phyloP scores from a whole-genome alignment of 2,797 vertebrate genomes.

The Ctenochaetus hawaiiensis region DNA sequence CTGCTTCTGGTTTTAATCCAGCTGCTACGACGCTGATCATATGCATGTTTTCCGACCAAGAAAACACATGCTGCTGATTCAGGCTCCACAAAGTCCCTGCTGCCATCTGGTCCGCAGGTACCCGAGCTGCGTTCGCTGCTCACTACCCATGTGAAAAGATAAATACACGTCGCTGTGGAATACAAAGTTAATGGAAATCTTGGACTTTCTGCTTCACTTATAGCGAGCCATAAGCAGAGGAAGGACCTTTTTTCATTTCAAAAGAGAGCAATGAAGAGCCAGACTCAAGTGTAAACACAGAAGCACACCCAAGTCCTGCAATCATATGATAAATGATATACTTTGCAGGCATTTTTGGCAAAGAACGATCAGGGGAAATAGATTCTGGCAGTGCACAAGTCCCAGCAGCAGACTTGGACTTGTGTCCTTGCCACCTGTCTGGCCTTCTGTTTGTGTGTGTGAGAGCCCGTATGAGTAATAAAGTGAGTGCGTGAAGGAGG shows the following conservation, averaged over 20 bases:
- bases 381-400: constrained; percentile 30
- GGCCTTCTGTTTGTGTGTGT: constrained; percentile 53
- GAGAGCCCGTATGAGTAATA: constrained; percentile 33
- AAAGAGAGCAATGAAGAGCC: constrained; percentile 1
- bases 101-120: constrained; percentile 75
- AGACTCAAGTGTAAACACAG: background rate
- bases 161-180: constrained; percentile 34
- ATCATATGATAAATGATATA: constrained; percentile 13
- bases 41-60: constrained; percentile 52
- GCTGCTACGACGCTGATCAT: constrained; percentile 50
- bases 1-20: constrained; percentile 69
- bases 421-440: constrained; percentile 67
- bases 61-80: constrained; percentile 73
- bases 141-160: constrained; percentile 38
- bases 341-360: constrained; percentile 30
- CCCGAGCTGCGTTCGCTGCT: constrained; percentile 38
- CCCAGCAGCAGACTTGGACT: constrained; percentile 66
- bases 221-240: background rate
- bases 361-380: constrained; percentile 19
- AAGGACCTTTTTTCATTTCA: background rate
- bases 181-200: constrained; percentile 28
- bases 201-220: background rate
- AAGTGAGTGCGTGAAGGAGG: constrained; percentile 6
- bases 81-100: constrained; percentile 49
- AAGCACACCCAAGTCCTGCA: background rate